Evolutionary conservation across 1,140 invertebrate genomes (phyloP), one percentile per base, ranked within the genome.

Genomic region (Zaprionus tsacasi): DNA sequence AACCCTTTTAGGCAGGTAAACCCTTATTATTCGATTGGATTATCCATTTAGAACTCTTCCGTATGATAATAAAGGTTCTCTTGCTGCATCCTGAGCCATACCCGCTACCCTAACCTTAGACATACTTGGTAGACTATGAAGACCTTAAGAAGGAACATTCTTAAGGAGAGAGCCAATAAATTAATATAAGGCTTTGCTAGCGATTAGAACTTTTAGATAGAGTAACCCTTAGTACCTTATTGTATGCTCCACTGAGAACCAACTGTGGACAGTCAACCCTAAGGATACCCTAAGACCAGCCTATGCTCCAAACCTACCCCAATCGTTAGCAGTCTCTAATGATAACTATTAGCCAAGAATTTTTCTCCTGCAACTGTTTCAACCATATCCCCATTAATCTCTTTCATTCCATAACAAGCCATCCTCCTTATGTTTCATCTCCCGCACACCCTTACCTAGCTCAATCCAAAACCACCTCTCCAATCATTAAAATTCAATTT

Each of bases 401-500:
- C 45, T 1, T 11, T 50, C 5, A 50, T 5, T 21, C 11, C 8
- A 50, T 15, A 50, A 6, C 40, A 8, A 15, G n/a, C 2, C 0
- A 2, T 15, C 2, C 45, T 50, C 21, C 45, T 25, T 6, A 11
- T 50, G 4, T 25, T 25, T 50, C 17, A 12, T 21, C 17, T 50
- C 6, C 21, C 15, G 1, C 6, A 55, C 25, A 43, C 43, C 40
- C 27, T 66, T 40, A 66, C 60, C 69, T 66, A 57, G 25, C 33
- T 57, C 55, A 59, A 70, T 59, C 25, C 64, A 27, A 65, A 21
- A 15, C 38, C 25, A 17, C 52, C 64, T 64, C 70, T 60, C 17
- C n/a, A 45, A 65, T 83, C 77, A 88, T 87, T 88, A 88, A 87
- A 88, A 75, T 88, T 78, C 74, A 83, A 83, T 83, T 88, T 82